phyloP scores from a whole-genome alignment of 1,140 invertebrate genomes.

The Pseudomyrmex concolor region DNA sequence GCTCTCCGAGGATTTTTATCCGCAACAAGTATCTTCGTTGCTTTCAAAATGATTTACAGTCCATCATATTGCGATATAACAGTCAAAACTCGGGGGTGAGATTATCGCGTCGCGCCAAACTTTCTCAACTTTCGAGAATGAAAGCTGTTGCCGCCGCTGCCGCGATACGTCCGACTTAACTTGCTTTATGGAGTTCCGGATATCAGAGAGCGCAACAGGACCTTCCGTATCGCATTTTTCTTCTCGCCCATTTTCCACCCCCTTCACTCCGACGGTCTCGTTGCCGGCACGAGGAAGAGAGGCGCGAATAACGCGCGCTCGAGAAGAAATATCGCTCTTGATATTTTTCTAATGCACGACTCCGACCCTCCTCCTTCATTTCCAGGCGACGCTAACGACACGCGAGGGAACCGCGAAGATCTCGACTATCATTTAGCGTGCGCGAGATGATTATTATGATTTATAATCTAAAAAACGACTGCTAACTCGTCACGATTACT shows the following conservation, averaged over 20 bases:
- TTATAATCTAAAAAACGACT: slow-evolving; percentile 33
- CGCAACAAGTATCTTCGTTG: slow-evolving; percentile 41
- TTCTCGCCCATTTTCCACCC: not conserved
- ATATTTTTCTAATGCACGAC: slow-evolving; percentile 62
- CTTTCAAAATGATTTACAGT: slow-evolving; percentile 1
- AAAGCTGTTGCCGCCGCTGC: slow-evolving; percentile 19
- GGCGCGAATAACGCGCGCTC: slow-evolving; percentile 11
- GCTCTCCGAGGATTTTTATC: not conserved
- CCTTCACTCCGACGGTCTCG: not conserved
- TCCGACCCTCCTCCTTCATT: slow-evolving; percentile 44
- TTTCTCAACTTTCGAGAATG: slow-evolving; percentile 62
- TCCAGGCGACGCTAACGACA: slow-evolving; percentile 36
- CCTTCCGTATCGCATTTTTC: slow-evolving; percentile 46
- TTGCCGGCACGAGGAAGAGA: slow-evolving; percentile 4
- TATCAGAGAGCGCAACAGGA: slow-evolving; percentile 64
- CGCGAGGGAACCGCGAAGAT: slow-evolving; percentile 27
- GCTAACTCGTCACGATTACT: slow-evolving; percentile 37
- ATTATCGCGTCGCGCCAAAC: slow-evolving; percentile 11
- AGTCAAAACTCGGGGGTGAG: slow-evolving; percentile 31
- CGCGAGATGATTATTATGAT: slow-evolving; percentile 9
- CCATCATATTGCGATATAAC: not conserved
- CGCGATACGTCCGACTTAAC: slow-evolving; percentile 62
- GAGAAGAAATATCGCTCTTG: slow-evolving; percentile 52
- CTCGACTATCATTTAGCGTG: slow-evolving; percentile 37
- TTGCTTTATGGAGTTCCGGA: slow-evolving; percentile 48